Percentiles rank a stretch among this genome's conserved stretches.
Evolutionary conservation across 2,113 vertebrate species (phyloP).

Genomic region (Antennarius striatus): DNA sequence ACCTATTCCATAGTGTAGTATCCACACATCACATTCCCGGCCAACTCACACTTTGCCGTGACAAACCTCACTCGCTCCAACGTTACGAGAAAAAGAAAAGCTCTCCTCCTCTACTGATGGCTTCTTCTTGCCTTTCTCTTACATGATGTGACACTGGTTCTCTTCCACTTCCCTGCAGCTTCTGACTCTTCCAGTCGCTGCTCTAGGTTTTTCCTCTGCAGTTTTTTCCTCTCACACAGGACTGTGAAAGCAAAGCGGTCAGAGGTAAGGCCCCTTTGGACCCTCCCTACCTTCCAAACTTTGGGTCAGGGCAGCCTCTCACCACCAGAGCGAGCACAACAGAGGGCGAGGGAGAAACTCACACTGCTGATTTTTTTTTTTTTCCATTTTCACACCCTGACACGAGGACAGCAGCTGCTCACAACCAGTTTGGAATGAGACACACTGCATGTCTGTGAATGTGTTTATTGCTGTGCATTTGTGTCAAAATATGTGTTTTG

Average conservation of each 20-base stretch:
- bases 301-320: conserved; percentile 57
- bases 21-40: conserved; percentile 28
- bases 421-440: conserved; percentile 57
- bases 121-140: conserved; percentile 25
- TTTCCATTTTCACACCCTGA: conserved; percentile 56
- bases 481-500: conserved; percentile 24
- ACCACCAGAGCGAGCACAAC: conserved; percentile 36
- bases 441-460: conserved; percentile 25
- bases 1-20: conserved; percentile 34
- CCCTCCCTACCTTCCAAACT: conserved; percentile 69
- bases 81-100: not conserved
- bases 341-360: conserved; percentile 49
- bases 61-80: not conserved
- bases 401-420: conserved; percentile 74
- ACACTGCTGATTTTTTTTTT: conserved; percentile 35
- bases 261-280: conserved; percentile 66
- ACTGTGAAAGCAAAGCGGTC: conserved; percentile 62
- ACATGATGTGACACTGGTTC: conserved; percentile 49
- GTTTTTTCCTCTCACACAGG: conserved; percentile 41
- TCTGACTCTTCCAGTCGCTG: conserved; percentile 16
- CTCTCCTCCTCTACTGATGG: conserved; percentile 18
- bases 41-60: conserved; percentile 1
- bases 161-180: conserved; percentile 18
- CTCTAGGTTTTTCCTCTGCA: not conserved
- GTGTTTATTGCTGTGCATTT: conserved; percentile 8